Evolutionary conservation across 2,797 vertebrate species (phyloP).

Genomic region (Luscinia luscinia): DNA sequence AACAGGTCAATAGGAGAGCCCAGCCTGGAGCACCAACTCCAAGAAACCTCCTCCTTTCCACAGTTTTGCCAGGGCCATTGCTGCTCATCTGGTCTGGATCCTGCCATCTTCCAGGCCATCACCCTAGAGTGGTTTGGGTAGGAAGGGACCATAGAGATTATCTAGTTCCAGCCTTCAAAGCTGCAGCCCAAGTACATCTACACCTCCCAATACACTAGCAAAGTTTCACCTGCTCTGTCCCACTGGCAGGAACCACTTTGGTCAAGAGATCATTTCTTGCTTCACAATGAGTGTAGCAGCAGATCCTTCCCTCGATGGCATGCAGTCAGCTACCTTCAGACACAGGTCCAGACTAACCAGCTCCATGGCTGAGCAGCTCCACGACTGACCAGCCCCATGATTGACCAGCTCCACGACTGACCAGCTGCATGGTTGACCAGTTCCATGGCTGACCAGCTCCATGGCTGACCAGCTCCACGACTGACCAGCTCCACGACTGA

Average conservation of each 20-base stretch:
- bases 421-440: too few relatives aligned
- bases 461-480: too few relatives aligned
- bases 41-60: not conserved
- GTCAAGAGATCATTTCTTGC: not conserved
- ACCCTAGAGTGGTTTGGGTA: not conserved
- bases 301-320: not conserved
- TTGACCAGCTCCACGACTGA: too few relatives aligned
- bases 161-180: not conserved
- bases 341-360: not conserved
- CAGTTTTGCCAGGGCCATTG: not conserved
- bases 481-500: too few relatives aligned
- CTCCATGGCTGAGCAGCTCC: not conserved
- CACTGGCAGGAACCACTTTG: not conserved
- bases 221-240: fast-evolving
- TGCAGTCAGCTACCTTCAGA: not conserved
- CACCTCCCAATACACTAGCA: not conserved
- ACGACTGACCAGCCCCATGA: too few relatives aligned
- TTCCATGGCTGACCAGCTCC: too few relatives aligned
- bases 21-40: fast-evolving
- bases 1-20: not conserved
- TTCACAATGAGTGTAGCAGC: not conserved
- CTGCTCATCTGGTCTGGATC: not conserved
- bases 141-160: not conserved
- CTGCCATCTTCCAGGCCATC: not conserved
- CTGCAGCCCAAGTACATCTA: not conserved